phyloP scores from a whole-genome alignment of 2,888 invertebrate species.

The Drosophila sordidapex region DNA sequence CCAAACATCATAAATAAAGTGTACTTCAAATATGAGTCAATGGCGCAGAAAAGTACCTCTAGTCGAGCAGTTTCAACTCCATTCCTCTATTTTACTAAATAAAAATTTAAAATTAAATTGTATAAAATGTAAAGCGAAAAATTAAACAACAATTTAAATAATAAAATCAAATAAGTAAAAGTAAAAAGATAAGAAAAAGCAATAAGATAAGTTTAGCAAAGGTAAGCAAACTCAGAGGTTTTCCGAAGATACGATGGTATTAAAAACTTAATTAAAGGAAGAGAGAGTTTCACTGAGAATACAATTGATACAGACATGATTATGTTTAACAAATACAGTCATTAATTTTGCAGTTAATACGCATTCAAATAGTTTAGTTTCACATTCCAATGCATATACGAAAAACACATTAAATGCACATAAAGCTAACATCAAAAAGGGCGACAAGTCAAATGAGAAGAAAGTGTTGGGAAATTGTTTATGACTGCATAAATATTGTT shows the following conservation, averaged over 20 bases:
- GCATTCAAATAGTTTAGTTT: constrained; percentile 14
- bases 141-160: neutral
- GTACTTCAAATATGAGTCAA: neutral
- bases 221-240: neutral
- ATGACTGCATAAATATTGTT: constrained; percentile 58
- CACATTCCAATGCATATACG: constrained; percentile 42
- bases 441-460: constrained; percentile 12
- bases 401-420: constrained; percentile 46
- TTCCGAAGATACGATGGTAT: neutral
- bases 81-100: neutral
- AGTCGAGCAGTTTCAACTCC: neutral
- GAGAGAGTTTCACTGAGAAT: neutral
- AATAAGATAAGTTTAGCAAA: neutral
- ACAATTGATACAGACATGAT: neutral
- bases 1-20: neutral
- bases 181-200: neutral
- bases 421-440: constrained; percentile 6
- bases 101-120: neutral
- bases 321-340: neutral
- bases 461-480: constrained; percentile 44
- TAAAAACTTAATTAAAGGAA: neutral
- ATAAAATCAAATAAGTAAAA: neutral
- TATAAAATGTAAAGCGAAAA: neutral
- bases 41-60: neutral
- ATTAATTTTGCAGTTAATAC: neutral